These are phyloP conservation scores for Synanthedon myopaeformis DNA, from an alignment of 2,888 invertebrate genomes.

Conservation along the genomic window DNA sequence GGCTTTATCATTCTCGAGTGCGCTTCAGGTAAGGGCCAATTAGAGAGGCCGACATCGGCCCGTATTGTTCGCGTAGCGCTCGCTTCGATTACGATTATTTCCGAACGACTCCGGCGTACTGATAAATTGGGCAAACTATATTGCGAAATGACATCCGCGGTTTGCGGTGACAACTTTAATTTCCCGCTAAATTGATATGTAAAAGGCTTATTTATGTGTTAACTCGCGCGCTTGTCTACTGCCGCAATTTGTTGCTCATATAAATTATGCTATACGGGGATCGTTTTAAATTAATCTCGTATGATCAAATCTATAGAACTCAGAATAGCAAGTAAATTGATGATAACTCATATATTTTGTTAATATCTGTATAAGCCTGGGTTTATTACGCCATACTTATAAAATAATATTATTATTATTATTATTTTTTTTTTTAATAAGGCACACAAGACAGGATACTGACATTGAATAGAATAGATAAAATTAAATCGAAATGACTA, in stretches of 20 bases:
- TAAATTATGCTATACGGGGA: too few relatives aligned
- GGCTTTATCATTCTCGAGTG: constrained; percentile 71
- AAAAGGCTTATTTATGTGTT: not conserved
- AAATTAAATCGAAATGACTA: too few relatives aligned
- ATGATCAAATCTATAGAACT: constrained; percentile 27
- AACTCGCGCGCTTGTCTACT: not conserved
- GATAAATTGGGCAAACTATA: constrained; percentile 70
- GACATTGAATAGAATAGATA: too few relatives aligned
- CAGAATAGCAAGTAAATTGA: constrained; percentile 4
- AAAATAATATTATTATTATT: too few relatives aligned
- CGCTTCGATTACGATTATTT: constrained; percentile 68
- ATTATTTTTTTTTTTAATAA: too few relatives aligned
- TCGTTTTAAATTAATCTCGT: too few relatives aligned
- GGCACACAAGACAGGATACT: too few relatives aligned
- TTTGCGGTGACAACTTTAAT: constrained; percentile 46
- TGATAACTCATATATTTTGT: too few relatives aligned
- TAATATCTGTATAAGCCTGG: too few relatives aligned
- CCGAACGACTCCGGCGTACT: constrained; percentile 55
- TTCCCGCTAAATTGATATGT: constrained; percentile 39
- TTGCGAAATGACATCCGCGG: constrained; percentile 61
- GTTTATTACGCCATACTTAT: too few relatives aligned
- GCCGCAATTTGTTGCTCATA: not conserved
- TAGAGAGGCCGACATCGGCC: constrained; percentile 67
- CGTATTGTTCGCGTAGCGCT: constrained; percentile 65
- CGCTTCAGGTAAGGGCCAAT: constrained; percentile 71